Percentiles rank a stretch among this genome's conserved stretches.
Evolutionary conservation across 2,113 vertebrate species (phyloP).

Genomic region (Heloderma charlesbogerti): DNA sequence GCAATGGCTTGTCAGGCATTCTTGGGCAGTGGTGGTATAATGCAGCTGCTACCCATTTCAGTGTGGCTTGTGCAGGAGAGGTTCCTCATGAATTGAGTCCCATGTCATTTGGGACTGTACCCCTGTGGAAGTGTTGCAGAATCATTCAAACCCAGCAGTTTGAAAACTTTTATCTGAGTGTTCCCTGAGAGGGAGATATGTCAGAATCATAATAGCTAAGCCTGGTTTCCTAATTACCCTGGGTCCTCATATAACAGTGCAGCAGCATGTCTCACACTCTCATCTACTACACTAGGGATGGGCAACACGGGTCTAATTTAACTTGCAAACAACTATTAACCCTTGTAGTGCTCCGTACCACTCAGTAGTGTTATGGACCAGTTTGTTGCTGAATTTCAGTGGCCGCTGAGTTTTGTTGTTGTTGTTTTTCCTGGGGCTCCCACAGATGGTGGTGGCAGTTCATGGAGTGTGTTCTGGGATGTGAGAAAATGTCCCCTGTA

Average conservation of each 20-base stretch:
- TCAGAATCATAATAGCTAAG: background rate
- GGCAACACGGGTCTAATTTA: too few relatives aligned
- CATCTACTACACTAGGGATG: background rate
- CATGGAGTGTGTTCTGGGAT: too few relatives aligned
- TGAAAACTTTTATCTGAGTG: background rate
- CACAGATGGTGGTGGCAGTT: too few relatives aligned
- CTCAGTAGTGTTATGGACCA: too few relatives aligned
- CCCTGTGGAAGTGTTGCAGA: background rate
- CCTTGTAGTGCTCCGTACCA: too few relatives aligned
- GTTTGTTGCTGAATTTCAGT: too few relatives aligned
- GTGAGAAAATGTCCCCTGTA: too few relatives aligned
- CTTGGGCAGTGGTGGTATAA: background rate
- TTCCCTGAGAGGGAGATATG: constrained; percentile 1
- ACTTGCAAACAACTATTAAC: too few relatives aligned
- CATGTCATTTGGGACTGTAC: background rate
- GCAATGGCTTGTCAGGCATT: background rate
- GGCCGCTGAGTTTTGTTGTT: too few relatives aligned
- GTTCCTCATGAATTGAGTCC: background rate
- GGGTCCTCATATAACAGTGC: background rate
- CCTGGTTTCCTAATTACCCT: background rate
- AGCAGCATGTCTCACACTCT: background rate
- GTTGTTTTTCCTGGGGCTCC: too few relatives aligned
- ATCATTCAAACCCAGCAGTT: background rate
- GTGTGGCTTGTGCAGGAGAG: background rate
- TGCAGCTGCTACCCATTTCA: background rate